Conservation (phyloP, 2,113 vertebrate species). For the Larimichthys polyactis region DNA sequence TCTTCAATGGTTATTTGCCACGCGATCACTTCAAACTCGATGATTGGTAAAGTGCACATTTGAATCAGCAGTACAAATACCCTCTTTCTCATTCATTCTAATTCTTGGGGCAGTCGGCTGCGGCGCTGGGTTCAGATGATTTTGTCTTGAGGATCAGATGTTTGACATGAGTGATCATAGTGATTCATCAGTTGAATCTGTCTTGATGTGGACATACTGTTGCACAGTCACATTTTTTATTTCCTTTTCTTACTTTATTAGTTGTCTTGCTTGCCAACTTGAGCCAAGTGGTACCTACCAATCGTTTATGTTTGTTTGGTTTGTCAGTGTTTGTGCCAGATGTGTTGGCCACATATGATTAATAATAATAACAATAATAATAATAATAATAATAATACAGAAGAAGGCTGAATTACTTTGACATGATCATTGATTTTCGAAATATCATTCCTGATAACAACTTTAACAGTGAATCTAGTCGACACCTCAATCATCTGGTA, state of each 20-base stretch:
- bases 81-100: constrained; percentile 43
- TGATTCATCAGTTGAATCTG: constrained; percentile 39
- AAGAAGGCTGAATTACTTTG: constrained; percentile 2
- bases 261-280: constrained; percentile 19
- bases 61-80: not conserved
- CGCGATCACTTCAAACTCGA: not conserved
- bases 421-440: not conserved
- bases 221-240: not conserved
- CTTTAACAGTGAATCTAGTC: not conserved
- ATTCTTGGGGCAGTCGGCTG: not conserved
- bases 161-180: not conserved
- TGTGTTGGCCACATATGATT: not conserved
- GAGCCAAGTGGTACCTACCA: not conserved
- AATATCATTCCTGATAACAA: not conserved
- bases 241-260: not conserved
- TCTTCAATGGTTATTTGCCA: constrained; percentile 52
- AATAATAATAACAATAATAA: not conserved
- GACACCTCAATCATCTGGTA: not conserved
- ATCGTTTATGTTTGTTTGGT: not conserved
- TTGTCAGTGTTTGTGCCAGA: constrained; percentile 8
- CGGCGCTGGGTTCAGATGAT: not conserved
- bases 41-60: not conserved
- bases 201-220: constrained; percentile 41
- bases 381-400: too few species aligned
- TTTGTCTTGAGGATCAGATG: not conserved